phyloP scores from a whole-genome alignment of 2,797 vertebrate species.

The Schizothorax lantsangensis region DNA sequence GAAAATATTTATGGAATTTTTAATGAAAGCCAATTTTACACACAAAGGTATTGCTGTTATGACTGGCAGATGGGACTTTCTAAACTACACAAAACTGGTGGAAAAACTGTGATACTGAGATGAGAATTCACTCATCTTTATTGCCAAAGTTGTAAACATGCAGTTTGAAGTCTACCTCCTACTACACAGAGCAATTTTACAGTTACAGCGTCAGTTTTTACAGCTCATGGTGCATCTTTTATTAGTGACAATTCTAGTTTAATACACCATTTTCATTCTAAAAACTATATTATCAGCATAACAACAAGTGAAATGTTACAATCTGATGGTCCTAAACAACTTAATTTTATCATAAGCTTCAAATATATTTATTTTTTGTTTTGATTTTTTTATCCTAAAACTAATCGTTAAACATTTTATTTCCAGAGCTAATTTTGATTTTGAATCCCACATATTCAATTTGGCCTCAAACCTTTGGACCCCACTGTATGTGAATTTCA shows the following conservation, averaged over 20 bases:
- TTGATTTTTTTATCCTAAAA: not conserved
- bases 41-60: not conserved
- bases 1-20: not conserved
- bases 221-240: not conserved
- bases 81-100: not conserved
- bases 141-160: conserved; percentile 33
- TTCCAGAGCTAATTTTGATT: not conserved
- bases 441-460: not conserved
- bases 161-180: conserved; percentile 37
- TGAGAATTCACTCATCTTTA: conserved; percentile 3
- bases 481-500: not conserved
- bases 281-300: not conserved
- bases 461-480: not conserved
- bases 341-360: not conserved
- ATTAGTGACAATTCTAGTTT: not conserved
- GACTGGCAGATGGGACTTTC: not conserved
- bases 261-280: not conserved
- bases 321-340: not conserved
- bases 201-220: not conserved
- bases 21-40: not conserved
- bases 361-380: not conserved
- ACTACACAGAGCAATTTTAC: not conserved
- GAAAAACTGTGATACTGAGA: not conserved
- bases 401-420: not conserved
- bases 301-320: not conserved